Evolutionary conservation across 2,888 invertebrate species (phyloP).

Genomic region (Netelia melanura): DNA sequence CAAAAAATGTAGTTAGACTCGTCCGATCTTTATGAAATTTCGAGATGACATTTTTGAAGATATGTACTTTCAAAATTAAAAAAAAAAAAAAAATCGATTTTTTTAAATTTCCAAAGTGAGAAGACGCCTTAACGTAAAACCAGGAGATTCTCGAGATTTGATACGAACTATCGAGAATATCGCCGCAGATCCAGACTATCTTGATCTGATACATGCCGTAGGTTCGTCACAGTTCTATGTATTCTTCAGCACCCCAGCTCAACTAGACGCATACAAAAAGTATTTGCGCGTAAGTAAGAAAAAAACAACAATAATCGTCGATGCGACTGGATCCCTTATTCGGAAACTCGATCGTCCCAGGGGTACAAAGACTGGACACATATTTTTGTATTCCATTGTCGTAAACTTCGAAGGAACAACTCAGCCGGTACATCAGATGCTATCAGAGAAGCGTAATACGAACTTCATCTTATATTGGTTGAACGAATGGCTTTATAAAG

Average conservation of each 20-base stretch:
- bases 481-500: constrained; percentile 29
- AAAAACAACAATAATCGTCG: not conserved
- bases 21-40: too few relatives aligned
- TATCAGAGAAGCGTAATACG: constrained; percentile 57
- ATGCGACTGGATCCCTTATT: constrained; percentile 45
- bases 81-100: too few relatives aligned
- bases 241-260: constrained; percentile 36
- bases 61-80: too few relatives aligned
- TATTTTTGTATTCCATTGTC: constrained; percentile 38
- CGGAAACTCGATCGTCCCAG: constrained; percentile 13
- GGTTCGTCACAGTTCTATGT: constrained; percentile 84
- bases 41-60: too few relatives aligned
- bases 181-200: constrained; percentile 85
- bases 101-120: too few relatives aligned
- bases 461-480: constrained; percentile 62
- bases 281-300: constrained; percentile 6
- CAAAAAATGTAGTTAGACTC: too few relatives aligned
- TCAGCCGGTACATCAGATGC: constrained; percentile 65
- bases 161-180: constrained; percentile 33
- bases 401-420: constrained; percentile 48
- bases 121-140: too few relatives aligned
- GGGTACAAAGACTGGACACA: constrained; percentile 27
- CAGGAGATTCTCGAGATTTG: constrained; percentile 24
- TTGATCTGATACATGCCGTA: constrained; percentile 85
- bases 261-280: constrained; percentile 35